A percentile compares a stretch with the other conserved stretches of the same genome.
phyloP scores from a whole-genome alignment of 2,113 vertebrate species.

The Scolopax mira region DNA sequence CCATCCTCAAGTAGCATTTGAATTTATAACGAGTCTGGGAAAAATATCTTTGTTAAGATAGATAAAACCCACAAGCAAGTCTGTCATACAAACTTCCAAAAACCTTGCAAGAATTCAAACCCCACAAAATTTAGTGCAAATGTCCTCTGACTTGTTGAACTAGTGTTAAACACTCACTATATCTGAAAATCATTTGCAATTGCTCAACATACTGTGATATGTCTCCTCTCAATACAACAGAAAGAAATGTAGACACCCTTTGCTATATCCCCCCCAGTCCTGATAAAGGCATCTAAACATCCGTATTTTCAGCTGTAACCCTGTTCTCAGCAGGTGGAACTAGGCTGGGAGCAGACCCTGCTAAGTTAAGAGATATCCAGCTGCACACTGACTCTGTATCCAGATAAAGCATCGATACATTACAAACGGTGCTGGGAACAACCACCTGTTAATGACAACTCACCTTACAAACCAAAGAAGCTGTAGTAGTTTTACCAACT shows the following conservation, averaged over 20 bases:
- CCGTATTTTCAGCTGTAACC: background rate
- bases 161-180: background rate
- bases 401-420: background rate
- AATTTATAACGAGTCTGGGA: background rate
- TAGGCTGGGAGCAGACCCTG: background rate
- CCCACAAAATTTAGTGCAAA: background rate
- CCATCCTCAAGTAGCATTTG: background rate
- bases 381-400: background rate
- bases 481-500: slow-evolving; percentile 97
- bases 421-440: background rate
- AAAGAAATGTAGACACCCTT: background rate
- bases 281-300: background rate
- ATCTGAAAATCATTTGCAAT: background rate
- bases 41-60: background rate
- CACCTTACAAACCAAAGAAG: slow-evolving; percentile 93
- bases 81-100: background rate
- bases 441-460: slow-evolving; percentile 8
- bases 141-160: background rate
- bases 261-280: background rate
- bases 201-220: background rate
- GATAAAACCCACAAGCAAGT: background rate
- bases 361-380: background rate
- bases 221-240: background rate
- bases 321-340: background rate
- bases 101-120: background rate